phyloP scores from a whole-genome alignment of 2,888 invertebrate genomes.

The Leptinotarsa rubiginosa region DNA sequence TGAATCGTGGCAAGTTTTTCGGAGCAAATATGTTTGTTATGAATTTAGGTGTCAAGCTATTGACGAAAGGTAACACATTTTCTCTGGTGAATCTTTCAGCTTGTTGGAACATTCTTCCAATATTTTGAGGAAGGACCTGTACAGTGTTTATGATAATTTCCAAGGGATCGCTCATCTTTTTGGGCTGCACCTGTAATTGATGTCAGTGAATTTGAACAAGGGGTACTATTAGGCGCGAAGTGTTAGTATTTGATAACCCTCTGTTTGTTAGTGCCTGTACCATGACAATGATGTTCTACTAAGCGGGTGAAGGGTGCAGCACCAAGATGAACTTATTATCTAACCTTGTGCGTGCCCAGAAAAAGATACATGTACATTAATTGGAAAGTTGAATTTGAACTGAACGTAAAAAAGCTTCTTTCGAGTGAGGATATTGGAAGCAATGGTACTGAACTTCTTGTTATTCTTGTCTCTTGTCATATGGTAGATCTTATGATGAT shows the following conservation, averaged over 20 bases:
- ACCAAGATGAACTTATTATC: background rate
- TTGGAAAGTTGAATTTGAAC: too few relatives aligned
- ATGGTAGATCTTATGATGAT: too few relatives aligned
- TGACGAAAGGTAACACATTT: slow-evolving; percentile 49
- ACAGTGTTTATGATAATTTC: slow-evolving; percentile 46
- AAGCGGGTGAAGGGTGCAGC: background rate
- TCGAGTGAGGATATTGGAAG: too few relatives aligned
- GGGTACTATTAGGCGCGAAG: background rate
- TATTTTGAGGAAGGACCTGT: slow-evolving; percentile 49
- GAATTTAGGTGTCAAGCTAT: slow-evolving; percentile 45
- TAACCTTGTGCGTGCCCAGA: background rate
- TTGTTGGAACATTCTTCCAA: slow-evolving; percentile 46
- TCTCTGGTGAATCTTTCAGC: slow-evolving; percentile 50
- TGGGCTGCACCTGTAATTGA: slow-evolving; percentile 38
- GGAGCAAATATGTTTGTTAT: slow-evolving; percentile 45
- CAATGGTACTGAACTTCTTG: too few relatives aligned
- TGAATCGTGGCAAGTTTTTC: slow-evolving; percentile 30
- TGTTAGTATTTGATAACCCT: slow-evolving; percentile 4
- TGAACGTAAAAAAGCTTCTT: too few relatives aligned
- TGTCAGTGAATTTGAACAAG: background rate
- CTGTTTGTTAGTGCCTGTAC: slow-evolving; percentile 4
- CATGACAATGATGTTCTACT: background rate
- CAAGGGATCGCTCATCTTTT: slow-evolving; percentile 35
- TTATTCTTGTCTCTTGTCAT: too few relatives aligned
- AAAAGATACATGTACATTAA: too few relatives aligned